A percentile compares a stretch with the other conserved stretches of the same genome.
These are phyloP conservation scores for Artibeus jamaicensis DNA, from an alignment of 2,797 vertebrate genomes.

Conservation along the genomic window DNA sequence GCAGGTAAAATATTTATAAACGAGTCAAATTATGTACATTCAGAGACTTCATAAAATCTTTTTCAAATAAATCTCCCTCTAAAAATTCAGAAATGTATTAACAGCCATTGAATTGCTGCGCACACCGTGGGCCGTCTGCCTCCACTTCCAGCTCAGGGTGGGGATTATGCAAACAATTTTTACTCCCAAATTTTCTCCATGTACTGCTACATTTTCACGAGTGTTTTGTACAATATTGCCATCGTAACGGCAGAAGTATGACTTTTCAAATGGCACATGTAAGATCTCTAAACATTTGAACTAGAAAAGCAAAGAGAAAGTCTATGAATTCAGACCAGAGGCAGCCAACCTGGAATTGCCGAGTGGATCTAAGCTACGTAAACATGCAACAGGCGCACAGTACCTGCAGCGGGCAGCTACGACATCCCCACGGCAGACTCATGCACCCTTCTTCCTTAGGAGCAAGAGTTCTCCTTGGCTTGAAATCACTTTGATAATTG, in stretches of 20 bases:
- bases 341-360: background rate
- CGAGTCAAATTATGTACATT: slow-evolving; percentile 51
- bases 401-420: background rate
- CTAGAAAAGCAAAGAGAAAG: slow-evolving; percentile 38
- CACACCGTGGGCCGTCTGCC: background rate
- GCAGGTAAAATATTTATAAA: slow-evolving; percentile 78
- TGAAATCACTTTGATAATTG: background rate
- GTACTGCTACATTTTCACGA: background rate
- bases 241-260: background rate
- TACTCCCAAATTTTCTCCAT: background rate
- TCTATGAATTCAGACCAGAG: background rate
- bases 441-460: background rate
- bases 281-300: slow-evolving; percentile 15
- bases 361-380: background rate
- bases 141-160: slow-evolving; percentile 13
- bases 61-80: slow-evolving; percentile 61
- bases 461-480: background rate
- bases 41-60: slow-evolving; percentile 61
- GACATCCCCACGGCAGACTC: background rate
- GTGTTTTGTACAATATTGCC: background rate
- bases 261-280: background rate
- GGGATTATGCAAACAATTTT: background rate
- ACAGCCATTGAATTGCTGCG: slow-evolving; percentile 22
- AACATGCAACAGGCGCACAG: background rate
- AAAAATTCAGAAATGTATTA: slow-evolving; percentile 54